Evolutionary conservation across 1,140 invertebrate genomes (phyloP), one percentile per base, ranked within the genome.

Genomic region (Drosophila truncata): DNA sequence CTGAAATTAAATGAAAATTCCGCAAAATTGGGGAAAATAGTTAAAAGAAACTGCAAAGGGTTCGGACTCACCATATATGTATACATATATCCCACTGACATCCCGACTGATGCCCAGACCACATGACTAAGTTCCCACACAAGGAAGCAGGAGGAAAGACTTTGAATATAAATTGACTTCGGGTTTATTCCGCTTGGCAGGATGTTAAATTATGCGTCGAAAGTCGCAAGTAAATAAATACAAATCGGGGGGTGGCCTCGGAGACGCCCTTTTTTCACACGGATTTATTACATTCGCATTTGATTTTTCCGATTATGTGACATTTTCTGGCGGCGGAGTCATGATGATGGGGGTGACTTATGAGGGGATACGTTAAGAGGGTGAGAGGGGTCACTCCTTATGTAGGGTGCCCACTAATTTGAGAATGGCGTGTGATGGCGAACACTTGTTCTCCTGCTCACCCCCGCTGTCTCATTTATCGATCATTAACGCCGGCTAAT

Each of bases 281-380:
- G 83, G 65, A 80, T 87, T 78, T 84, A 87, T 83, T 87, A 88
- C 80, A 84, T 83, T 87, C 73, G 67, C 72, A 78, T 88, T 88
- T 78, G 67, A 88, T 63, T 74, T 74, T 31, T 35, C 44, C 58
- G 69, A 63, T 88, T 88, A 87, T 74, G 67, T 88, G 85, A 88
- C 80, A 67, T 67, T 87, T 71, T 78, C 59, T 37, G 70, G 46
- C 63, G 58, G 58, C 57, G 65, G 62, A 82, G 63, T 52, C 70
- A 64, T 52, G 47, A 27, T 60, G 77, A 71, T 69, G 66, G 81
- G 77, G 65, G 59, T 55, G 73, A 63, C 65, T 63, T 44, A 70
- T 46, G 49, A 66, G 65, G 72, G 52, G 33, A 60, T 46, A 42
- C 42, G 49, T 47, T 47, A 16, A 29, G 25, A 35, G 47, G 57